Percentiles rank a stretch among this genome's conserved stretches.
Conservation (phyloP, 2,888 invertebrate species). For the Morinoia aosen region DNA sequence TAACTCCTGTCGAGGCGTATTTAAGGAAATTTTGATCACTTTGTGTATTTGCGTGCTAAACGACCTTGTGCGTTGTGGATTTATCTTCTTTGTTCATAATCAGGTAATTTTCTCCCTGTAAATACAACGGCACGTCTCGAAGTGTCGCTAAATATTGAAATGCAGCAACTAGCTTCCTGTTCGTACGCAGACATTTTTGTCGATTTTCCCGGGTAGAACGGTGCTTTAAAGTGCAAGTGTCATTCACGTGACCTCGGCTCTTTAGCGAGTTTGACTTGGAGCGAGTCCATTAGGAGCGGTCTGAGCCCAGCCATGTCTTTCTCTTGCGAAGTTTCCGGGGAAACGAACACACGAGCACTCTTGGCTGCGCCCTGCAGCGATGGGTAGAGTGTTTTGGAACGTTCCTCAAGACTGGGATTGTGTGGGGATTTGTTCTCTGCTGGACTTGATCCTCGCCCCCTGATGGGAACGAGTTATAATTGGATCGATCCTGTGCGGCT, state of each 20-base stretch:
- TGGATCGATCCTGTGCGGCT: neutral
- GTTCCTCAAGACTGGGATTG: neutral
- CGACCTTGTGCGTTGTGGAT: too few relatives aligned
- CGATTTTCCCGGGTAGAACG: too few relatives aligned
- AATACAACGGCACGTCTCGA: too few relatives aligned
- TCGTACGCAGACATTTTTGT: too few relatives aligned
- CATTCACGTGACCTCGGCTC: neutral
- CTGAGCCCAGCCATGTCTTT: neutral
- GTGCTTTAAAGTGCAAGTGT: neutral
- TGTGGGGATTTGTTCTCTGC: neutral
- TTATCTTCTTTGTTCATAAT: too few relatives aligned
- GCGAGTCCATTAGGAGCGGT: neutral
- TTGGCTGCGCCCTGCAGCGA: slow-evolving; percentile 1
- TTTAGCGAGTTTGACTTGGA: neutral
- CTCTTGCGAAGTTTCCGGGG: neutral
- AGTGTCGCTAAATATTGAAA: too few relatives aligned
- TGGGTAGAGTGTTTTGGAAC: neutral
- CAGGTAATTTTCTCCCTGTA: too few relatives aligned
- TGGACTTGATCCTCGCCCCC: neutral
- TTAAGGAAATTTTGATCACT: too few relatives aligned
- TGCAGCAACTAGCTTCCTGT: too few relatives aligned
- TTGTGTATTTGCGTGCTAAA: too few relatives aligned
- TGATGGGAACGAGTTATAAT: neutral
- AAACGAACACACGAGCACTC: neutral
- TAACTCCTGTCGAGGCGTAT: too few relatives aligned